Evolutionary conservation across 2,797 vertebrate species (phyloP).

Genomic region (Hippocampus kuda): DNA sequence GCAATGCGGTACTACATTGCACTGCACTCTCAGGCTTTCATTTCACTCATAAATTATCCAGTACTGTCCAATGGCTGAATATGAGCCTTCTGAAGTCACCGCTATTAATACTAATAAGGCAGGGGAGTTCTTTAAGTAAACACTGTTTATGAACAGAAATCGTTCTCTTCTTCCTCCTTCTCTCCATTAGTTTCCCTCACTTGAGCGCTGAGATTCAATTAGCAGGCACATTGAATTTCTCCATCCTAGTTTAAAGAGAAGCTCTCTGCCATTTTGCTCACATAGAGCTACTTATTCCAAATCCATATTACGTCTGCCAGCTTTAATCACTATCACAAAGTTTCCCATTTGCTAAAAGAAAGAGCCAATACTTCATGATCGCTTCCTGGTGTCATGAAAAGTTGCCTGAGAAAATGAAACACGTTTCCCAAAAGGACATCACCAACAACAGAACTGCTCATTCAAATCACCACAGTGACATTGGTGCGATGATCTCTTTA

Average conservation of each 20-base stretch:
- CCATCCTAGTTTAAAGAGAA: constrained; percentile 18
- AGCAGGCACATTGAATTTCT: constrained; percentile 42
- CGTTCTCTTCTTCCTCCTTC: constrained; percentile 7
- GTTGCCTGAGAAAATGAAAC: constrained; percentile 11
- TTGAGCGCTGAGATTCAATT: constrained; percentile 43
- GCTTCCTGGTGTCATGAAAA: not conserved
- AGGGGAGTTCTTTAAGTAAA: constrained; percentile 56
- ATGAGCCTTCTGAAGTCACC: constrained; percentile 66
- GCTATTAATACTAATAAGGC: constrained; percentile 74
- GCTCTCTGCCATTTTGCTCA: constrained; percentile 13
- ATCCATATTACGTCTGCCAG: constrained; percentile 31
- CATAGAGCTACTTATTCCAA: constrained; percentile 25
- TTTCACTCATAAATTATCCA: constrained; percentile 70
- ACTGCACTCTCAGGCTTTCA: constrained; percentile 53
- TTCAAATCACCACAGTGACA: not conserved
- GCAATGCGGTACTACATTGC: constrained; percentile 49
- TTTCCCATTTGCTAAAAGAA: constrained; percentile 25
- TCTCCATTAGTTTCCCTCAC: constrained; percentile 27
- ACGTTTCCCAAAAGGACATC: constrained; percentile 18
- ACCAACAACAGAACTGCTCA: constrained; percentile 1
- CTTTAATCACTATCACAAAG: constrained; percentile 31
- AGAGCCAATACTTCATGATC: constrained; percentile 2
- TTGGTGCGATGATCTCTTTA: not conserved
- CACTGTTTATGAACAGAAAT: constrained; percentile 57
- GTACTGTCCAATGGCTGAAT: constrained; percentile 66